phyloP scores from a whole-genome alignment of 37 sponge, comb jelly and placozoan species.

The Cliona cf. orientalis region DNA sequence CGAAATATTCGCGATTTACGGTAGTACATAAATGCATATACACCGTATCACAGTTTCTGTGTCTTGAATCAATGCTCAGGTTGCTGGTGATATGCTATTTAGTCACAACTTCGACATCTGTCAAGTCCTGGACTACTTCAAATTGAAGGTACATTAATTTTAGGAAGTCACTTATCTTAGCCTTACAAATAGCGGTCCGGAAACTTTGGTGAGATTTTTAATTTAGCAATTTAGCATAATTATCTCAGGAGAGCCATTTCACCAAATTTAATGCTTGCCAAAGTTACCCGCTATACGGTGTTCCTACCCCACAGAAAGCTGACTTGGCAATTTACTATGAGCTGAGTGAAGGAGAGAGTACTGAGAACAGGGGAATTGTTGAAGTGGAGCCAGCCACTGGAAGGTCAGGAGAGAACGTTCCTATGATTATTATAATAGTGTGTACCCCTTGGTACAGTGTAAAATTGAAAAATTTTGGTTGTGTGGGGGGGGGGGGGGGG shows the following conservation, averaged over 20 bases:
- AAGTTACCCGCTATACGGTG: too few species aligned
- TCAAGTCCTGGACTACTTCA: constrained; percentile 85
- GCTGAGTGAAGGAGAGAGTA: constrained; percentile 55
- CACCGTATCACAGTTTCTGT: not conserved
- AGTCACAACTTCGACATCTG: constrained; percentile 79
- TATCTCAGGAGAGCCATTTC: too few species aligned
- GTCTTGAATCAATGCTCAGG: constrained; percentile 41
- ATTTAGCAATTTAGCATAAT: too few species aligned
- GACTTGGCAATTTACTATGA: constrained; percentile 85
- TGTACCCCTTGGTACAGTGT: too few species aligned
- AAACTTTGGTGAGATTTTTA: too few species aligned
- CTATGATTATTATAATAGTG: not conserved
- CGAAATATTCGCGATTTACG: too few species aligned
- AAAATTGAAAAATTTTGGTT: too few species aligned
- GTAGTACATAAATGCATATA: too few species aligned
- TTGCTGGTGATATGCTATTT: constrained; percentile 90
- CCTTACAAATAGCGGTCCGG: too few species aligned
- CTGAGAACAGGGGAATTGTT: constrained; percentile 70
- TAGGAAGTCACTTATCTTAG: too few species aligned
- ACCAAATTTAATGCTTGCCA: too few species aligned
- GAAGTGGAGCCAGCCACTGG: constrained; percentile 70
- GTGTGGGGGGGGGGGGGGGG: too few species aligned
- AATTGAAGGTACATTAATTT: constrained; percentile 62
- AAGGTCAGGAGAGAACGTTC: constrained; percentile 45
- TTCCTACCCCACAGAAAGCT: constrained; percentile 50